These are phyloP conservation scores for Clepsis dumicolana DNA, from an alignment of 2,888 invertebrate genomes.

Conservation along the genomic window DNA sequence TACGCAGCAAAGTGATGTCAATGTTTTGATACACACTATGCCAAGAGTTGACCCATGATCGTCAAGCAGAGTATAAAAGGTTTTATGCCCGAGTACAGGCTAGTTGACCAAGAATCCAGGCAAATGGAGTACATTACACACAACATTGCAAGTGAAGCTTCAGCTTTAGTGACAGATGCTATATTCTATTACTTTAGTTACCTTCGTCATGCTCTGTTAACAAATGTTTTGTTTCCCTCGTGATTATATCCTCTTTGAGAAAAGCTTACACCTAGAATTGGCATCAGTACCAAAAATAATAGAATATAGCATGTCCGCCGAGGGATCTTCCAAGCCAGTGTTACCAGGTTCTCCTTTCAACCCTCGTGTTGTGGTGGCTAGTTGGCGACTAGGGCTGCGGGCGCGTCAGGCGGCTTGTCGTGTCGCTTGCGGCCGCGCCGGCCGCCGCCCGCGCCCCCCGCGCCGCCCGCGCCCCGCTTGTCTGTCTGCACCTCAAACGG, in stretches of 20 bases:
- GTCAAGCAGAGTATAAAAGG: constrained; percentile 12
- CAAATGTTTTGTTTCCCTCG: too few relatives aligned
- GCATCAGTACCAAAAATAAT: neutral
- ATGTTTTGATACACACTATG: neutral
- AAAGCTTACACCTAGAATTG: too few relatives aligned
- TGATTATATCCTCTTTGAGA: too few relatives aligned
- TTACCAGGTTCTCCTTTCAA: neutral
- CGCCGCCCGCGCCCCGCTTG: constrained; percentile 86
- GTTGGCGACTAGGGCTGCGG: constrained; percentile 56
- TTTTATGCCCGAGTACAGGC: neutral
- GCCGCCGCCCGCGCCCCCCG: constrained; percentile 82
- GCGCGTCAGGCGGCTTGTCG: constrained; percentile 63
- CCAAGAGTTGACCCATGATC: neutral
- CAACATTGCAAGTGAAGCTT: neutral
- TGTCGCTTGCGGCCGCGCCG: constrained; percentile 71
- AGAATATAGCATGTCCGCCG: neutral
- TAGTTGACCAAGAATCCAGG: neutral
- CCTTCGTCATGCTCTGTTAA: too few relatives aligned
- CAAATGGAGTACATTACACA: neutral
- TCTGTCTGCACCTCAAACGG: constrained; percentile 86
- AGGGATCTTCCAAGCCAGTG: neutral
- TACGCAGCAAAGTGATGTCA: neutral
- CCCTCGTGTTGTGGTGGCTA: constrained; percentile 34
- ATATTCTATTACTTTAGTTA: too few relatives aligned
- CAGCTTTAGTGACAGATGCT: too few relatives aligned